Percentiles rank a stretch among this genome's conserved stretches.
These are phyloP conservation scores for Eretmochelys imbricata DNA, from an alignment of 2,113 vertebrate species.

Conservation along the genomic window DNA sequence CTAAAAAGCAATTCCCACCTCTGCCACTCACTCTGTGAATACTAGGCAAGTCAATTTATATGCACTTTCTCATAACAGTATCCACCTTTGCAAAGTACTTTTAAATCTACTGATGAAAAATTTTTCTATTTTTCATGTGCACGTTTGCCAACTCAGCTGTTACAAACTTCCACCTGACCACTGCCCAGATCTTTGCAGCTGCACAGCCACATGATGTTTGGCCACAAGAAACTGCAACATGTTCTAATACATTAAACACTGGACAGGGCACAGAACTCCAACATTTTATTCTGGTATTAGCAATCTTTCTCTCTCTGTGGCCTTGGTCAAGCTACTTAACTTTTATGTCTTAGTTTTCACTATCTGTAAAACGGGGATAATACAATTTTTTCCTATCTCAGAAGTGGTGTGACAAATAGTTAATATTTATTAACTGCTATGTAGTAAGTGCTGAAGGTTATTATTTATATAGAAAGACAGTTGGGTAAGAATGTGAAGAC, in stretches of 20 bases:
- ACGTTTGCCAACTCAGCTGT: background rate
- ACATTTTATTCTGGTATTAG: background rate
- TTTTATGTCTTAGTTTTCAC: background rate
- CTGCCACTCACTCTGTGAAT: background rate
- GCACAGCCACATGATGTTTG: background rate
- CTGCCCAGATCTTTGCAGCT: background rate
- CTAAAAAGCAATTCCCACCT: background rate
- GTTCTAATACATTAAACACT: background rate
- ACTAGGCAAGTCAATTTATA: background rate
- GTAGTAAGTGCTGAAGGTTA: background rate
- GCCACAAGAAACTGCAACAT: background rate
- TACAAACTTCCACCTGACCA: background rate
- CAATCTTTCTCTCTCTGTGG: background rate
- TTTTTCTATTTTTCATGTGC: background rate
- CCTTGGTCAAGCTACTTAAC: no score
- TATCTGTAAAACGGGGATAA: background rate
- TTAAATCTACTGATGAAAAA: background rate
- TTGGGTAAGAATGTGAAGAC: background rate
- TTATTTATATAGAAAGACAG: background rate
- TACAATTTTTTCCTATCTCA: background rate
- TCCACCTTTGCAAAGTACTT: background rate
- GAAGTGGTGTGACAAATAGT: no score
- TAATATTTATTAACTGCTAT: background rate
- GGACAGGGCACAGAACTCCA: background rate
- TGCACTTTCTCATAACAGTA: background rate